phyloP scores from a whole-genome alignment of 1,140 invertebrate species.

The Drosophila insularis region DNA sequence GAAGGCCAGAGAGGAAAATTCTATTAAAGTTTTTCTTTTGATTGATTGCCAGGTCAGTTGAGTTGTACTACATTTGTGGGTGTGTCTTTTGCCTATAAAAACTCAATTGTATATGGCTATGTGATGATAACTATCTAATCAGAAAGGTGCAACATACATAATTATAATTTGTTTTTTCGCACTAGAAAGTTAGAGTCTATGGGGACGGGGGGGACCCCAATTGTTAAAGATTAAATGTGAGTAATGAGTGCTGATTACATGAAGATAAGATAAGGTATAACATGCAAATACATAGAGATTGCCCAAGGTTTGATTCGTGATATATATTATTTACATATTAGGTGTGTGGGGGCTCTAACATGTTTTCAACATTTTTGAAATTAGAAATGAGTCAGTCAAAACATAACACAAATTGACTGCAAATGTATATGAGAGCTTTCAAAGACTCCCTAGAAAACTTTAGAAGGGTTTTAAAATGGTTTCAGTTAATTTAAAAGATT shows the following conservation, averaged over 20 bases:
- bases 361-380: background rate
- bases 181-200: slow-evolving; percentile 13
- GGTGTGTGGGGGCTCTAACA: background rate
- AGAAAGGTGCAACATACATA: slow-evolving; percentile 46
- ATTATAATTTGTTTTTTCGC: slow-evolving; percentile 44
- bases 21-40: background rate
- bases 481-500: background rate
- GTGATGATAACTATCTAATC: slow-evolving; percentile 45
- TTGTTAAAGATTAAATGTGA: slow-evolving; percentile 41
- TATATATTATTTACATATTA: background rate
- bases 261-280: slow-evolving; percentile 36
- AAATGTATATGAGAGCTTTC: background rate
- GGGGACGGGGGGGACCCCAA: background rate
- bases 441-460: background rate
- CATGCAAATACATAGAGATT: background rate
- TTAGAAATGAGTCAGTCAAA: background rate
- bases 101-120: background rate
- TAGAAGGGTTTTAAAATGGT: background rate
- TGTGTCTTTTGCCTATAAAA: slow-evolving; percentile 20
- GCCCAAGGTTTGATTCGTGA: slow-evolving; percentile 3
- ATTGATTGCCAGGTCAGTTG: background rate
- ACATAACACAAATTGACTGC: background rate
- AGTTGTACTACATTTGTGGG: background rate
- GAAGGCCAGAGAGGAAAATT: background rate
- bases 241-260: slow-evolving; percentile 60